Evolutionary conservation across 1,140 invertebrate genomes (phyloP).

Genomic region (Drosophila quadrilineata): DNA sequence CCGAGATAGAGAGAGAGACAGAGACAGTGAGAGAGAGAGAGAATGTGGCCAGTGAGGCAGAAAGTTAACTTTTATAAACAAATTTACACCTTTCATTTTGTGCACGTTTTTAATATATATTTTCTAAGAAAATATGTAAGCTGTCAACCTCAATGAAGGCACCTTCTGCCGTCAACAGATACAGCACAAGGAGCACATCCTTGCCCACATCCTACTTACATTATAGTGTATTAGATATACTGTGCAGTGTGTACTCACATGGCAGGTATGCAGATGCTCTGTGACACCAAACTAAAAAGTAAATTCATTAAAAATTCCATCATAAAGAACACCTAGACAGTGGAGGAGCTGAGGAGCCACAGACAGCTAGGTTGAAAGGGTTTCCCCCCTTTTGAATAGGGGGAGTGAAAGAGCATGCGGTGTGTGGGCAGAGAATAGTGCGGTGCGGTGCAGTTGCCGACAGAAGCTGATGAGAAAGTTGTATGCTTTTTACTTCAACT

Average conservation of each 20-base stretch:
- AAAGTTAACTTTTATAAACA: constrained; percentile 63
- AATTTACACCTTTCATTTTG: constrained; percentile 73
- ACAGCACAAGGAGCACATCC: too few species aligned
- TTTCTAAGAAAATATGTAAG: constrained; percentile 45
- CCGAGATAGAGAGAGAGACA: not conserved
- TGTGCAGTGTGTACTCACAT: too few species aligned
- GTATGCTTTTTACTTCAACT: constrained; percentile 63
- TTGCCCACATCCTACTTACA: too few species aligned
- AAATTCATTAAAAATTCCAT: constrained; percentile 79
- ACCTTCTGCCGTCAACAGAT: too few species aligned
- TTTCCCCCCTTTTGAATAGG: too few species aligned
- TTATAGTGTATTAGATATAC: too few species aligned
- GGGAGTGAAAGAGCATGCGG: too few species aligned
- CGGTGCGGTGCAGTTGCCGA: too few species aligned
- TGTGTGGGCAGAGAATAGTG: too few species aligned
- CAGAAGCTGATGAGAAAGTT: constrained; percentile 39
- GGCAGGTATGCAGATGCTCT: constrained; percentile 43
- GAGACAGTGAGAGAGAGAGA: not conserved
- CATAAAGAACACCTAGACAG: constrained; percentile 61
- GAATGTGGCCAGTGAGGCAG: constrained; percentile 34
- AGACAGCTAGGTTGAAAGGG: constrained; percentile 10
- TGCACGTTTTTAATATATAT: constrained; percentile 51
- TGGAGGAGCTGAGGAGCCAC: constrained; percentile 8
- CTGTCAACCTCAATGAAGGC: constrained; percentile 37
- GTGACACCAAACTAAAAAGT: constrained; percentile 72